Base-by-base conservation (phyloP, 2,888 invertebrate genomes). In the Nysson spinosus region DNA sequence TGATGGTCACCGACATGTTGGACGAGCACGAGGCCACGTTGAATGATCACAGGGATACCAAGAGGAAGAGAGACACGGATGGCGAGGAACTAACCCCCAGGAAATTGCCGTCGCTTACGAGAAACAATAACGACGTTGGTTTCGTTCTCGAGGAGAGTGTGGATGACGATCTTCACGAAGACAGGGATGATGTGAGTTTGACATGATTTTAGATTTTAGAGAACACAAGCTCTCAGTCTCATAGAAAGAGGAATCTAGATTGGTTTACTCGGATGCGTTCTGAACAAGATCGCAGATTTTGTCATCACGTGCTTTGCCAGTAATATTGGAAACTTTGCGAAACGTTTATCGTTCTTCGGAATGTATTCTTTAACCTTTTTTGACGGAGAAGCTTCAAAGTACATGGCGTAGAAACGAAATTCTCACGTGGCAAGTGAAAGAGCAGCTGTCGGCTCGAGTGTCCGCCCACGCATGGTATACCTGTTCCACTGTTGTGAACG, bases 1-100 rank as follows among this genome's bases (percentile, higher is more conserved):
- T 86, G 49, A 85, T 87, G 82, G 85, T 85, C 42, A 75, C 81
- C 56, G 85, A 87, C 69, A 86, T 87, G 82, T 75, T 87, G 51
- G 85, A 85, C 28, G 85, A 84, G 57, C 82, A 81, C 62, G 83
- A 83, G 56, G 61, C 77, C 17, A 58, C 72, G 55, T 61, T 77
- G 26, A 50, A 69, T 28, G 71, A 75, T 24, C 77, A 75, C 17
- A 60, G 79, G 68, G 73, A 70, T 24, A 70, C 61, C 34, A 86
- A 84, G 56, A 76, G 85, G n/a, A 85, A 85, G 60, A 78, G 82
- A 57, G 78, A 83, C 58, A 77, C 79, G 16, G 78, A 82, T 28
- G 80, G 75, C 44, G 84, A 82, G 12, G 82, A 81, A 20, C 72
- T 85, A n/a, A 74, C 73, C 24, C 78, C 82, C 20, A 78, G 85